Conservation (phyloP, 1,140 invertebrate genomes). For the Meloidogyne chitwoodi region DNA sequence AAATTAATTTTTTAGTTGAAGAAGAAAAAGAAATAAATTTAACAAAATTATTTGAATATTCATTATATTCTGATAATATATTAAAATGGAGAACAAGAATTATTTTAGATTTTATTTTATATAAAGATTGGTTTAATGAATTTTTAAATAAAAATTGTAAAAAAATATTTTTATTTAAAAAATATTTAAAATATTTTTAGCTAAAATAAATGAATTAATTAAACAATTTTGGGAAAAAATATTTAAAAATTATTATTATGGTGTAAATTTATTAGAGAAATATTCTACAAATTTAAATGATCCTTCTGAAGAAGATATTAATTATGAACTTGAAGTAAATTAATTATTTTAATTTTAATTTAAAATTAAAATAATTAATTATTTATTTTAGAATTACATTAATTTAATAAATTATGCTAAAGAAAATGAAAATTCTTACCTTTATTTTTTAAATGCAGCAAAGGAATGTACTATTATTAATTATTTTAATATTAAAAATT, state of each 20-base stretch:
- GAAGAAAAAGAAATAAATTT: not conserved
- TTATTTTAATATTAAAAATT: no score
- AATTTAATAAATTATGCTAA: no score
- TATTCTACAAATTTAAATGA: not conserved
- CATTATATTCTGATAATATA: not conserved
- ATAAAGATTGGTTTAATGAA: not conserved
- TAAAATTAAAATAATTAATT: no score
- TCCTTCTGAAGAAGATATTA: not conserved
- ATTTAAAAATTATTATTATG: not conserved
- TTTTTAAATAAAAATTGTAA: not conserved
- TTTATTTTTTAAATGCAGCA: no score
- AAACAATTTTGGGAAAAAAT: not conserved
- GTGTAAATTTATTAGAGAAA: not conserved
- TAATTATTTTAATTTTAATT: no score
- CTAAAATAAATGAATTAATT: not conserved
- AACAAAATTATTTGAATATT: not conserved
- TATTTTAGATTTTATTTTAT: not conserved
- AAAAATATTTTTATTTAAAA: not conserved
- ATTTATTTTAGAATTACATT: no score
- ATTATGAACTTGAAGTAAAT: not conserved
- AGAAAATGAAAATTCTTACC: no score
- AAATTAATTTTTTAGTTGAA: not conserved
- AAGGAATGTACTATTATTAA: no score
- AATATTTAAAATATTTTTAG: not conserved
- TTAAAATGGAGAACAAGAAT: not conserved